Evolutionary conservation across 2,113 vertebrate species (phyloP), one percentile per base, ranked within the genome.

Genomic region (Merops nubicus): DNA sequence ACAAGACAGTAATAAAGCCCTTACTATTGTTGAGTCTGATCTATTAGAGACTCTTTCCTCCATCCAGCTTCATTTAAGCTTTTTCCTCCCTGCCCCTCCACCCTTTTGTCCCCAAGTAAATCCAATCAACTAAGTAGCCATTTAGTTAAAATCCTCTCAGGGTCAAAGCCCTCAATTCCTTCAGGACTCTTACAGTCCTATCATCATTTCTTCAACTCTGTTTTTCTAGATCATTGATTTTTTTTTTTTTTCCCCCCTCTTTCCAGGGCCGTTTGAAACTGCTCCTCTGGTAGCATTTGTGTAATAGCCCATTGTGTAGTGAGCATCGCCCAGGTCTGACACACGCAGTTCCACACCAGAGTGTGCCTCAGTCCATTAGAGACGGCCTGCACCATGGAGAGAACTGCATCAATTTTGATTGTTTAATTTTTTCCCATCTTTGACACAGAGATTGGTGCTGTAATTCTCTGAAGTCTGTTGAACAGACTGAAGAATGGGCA

Each of bases 41-140:
- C 59, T 91, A 91, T 77, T 82, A 89, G 79, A 94, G 87, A 93
- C 91, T 96, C 79, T 95, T 96, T 95, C 93, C 88, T 91, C 77
- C 75, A 94, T 95, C 72, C 88, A 91, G 88, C 90, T 97, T 97
- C 93, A 97, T 96, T 98, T 97, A 95, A 98, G 93, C 95, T 88
- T 87, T 95, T 89, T 84, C 56, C 15, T 85, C 31, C 36, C 88
- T 91, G 76, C 29, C 68, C 29, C 79, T 93, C 68, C 36, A 68
- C 34, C 54, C 25, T 45, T 90, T 31, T 68, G 21, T 91, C 74
- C 62, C 54, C 79, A 96, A 88, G 91, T 95, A 98, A 98, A 98
- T 98, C 89, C 87, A 98, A 98, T 98, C 97, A 98, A 96, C 96
- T 96, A 97, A 98, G 96, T 94, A 98, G 95, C 95, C 95, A 97